Conservation (phyloP, 2,797 vertebrate genomes). For the Anguilla marmorata region DNA sequence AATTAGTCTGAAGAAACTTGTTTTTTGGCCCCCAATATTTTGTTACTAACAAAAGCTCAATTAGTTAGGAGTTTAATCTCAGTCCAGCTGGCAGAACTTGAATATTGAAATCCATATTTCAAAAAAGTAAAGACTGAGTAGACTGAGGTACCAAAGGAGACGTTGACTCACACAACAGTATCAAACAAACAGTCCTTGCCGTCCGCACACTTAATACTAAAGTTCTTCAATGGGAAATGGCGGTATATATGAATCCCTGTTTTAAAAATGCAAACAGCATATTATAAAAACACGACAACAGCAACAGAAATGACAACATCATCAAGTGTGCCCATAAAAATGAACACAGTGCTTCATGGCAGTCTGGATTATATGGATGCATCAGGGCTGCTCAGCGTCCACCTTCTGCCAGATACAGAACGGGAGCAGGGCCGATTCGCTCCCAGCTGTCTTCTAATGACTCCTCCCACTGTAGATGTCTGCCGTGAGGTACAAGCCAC, state of each 20-base stretch:
- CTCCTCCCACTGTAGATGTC: not conserved
- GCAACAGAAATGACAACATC: not conserved
- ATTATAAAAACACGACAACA: not conserved
- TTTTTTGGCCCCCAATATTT: not conserved
- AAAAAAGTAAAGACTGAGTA: not conserved
- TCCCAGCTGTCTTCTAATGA: not conserved
- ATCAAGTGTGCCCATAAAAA: not conserved
- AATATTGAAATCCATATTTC: not conserved
- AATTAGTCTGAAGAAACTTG: not conserved
- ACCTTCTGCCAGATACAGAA: not conserved
- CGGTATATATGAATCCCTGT: constrained; percentile 1
- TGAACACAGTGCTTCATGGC: not conserved
- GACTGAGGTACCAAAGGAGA: not conserved
- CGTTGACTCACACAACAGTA: not conserved
- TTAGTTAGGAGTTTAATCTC: not conserved
- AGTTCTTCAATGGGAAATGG: not conserved
- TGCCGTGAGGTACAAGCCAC: not conserved
- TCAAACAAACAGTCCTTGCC: not conserved
- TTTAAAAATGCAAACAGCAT: not conserved
- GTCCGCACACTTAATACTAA: not conserved
- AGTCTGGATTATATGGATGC: not conserved
- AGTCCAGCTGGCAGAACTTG: not conserved
- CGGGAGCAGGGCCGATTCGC: not conserved
- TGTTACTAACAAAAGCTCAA: not conserved
- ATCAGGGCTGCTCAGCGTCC: not conserved